A percentile compares a stretch with the other conserved stretches of the same genome.
These are phyloP conservation scores for Hylomyscus alleni DNA, from an alignment of 2,797 vertebrate species.

Conservation along the genomic window DNA sequence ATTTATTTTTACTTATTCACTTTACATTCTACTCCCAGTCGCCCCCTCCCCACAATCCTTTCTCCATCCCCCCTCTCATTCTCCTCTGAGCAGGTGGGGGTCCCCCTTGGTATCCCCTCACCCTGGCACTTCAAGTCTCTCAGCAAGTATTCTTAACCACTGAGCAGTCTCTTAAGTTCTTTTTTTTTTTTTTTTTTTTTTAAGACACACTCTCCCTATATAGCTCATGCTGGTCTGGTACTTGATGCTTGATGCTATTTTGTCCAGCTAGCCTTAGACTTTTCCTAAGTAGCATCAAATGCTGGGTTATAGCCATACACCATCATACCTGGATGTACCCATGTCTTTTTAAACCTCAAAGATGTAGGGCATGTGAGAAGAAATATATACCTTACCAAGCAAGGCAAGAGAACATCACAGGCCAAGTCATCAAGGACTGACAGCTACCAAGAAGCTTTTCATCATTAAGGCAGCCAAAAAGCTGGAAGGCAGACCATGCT, in stretches of 20 bases:
- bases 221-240: background rate
- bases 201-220: background rate
- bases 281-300: background rate
- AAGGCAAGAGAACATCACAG: background rate
- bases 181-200: background rate
- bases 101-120: background rate
- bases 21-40: background rate
- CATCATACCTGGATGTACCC: background rate
- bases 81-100: background rate
- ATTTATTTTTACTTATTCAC: background rate
- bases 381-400: background rate
- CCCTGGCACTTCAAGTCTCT: background rate
- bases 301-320: background rate
- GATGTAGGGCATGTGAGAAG: background rate
- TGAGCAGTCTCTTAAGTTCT: background rate
- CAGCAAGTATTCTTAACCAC: background rate
- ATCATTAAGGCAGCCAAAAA: background rate
- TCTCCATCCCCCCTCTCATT: background rate
- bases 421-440: background rate
- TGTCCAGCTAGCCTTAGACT: background rate
- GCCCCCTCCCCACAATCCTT: background rate
- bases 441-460: conserved; percentile 37
- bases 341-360: conserved; percentile 36
- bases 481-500: background rate
- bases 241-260: too few species aligned